Percentiles rank a stretch among this genome's conserved stretches.
phyloP scores from a whole-genome alignment of 1,140 invertebrate genomes.

The Orussus abietinus region DNA sequence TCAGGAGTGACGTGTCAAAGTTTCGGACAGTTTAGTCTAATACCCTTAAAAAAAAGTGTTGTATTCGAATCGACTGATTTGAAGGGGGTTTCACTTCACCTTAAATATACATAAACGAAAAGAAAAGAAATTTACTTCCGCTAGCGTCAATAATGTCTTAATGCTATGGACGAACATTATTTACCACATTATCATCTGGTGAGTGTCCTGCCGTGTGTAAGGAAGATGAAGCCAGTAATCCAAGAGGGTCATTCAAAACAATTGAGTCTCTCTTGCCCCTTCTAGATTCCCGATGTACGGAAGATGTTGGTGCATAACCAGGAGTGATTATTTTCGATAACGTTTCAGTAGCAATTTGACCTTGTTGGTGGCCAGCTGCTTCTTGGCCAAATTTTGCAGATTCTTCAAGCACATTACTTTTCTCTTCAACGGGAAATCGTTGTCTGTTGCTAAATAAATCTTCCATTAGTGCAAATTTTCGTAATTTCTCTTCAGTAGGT shows the following conservation, averaged over 20 bases:
- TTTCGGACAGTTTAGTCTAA: no score
- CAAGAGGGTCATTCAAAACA: slow-evolving; percentile 34
- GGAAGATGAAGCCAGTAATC: slow-evolving; percentile 25
- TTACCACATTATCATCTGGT: no score
- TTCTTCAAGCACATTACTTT: slow-evolving; percentile 10
- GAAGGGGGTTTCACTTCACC: no score
- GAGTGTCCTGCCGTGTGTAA: no score
- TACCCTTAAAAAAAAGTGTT: no score
- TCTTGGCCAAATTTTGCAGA: slow-evolving; percentile 10
- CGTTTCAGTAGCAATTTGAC: slow-evolving; percentile 10
- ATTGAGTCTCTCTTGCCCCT: slow-evolving; percentile 29
- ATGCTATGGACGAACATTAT: no score
- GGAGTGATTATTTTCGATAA: slow-evolving; percentile 5
- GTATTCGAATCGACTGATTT: no score
- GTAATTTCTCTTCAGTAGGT: slow-evolving; percentile 20
- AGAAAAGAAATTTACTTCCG: no score
- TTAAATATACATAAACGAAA: no score
- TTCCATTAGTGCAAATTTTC: slow-evolving; percentile 32
- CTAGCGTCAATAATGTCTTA: no score
- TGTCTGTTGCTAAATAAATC: slow-evolving; percentile 31
- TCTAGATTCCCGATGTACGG: slow-evolving; percentile 26
- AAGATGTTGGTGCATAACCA: slow-evolving; percentile 19
- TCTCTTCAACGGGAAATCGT: slow-evolving; percentile 13
- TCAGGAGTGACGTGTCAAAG: no score
- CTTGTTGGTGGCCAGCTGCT: neutral